These are phyloP conservation scores for Brachionus calyciflorus DNA, from an alignment of 1,140 invertebrate genomes.

Conservation along the genomic window DNA sequence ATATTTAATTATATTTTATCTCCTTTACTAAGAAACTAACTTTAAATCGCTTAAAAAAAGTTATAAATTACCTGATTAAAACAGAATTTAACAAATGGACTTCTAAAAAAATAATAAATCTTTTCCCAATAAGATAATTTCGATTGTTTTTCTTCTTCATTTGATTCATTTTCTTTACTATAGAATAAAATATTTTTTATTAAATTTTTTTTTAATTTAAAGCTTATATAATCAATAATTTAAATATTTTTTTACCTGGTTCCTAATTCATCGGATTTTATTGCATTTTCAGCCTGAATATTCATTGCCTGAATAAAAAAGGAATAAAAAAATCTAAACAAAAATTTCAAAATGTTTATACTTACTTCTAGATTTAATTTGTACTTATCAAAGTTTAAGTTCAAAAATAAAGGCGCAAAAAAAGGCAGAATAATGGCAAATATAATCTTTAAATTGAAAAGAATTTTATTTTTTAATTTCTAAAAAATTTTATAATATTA, in stretches of 20 bases:
- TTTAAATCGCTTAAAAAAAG: too few relatives aligned
- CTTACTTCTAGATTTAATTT: slow-evolving; percentile 41
- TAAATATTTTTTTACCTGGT: background rate
- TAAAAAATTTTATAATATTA: background rate
- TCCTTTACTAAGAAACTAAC: too few relatives aligned
- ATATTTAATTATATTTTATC: too few relatives aligned
- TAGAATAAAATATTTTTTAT: too few relatives aligned
- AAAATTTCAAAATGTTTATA: background rate
- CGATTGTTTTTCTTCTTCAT: background rate
- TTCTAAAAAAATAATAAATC: slow-evolving; percentile 18
- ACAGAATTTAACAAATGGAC: background rate
- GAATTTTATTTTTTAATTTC: too few relatives aligned
- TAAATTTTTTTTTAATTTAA: too few relatives aligned
- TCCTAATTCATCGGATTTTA: background rate
- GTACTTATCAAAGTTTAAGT: background rate
- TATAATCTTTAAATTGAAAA: background rate
- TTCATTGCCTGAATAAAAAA: background rate
- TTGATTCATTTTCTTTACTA: background rate
- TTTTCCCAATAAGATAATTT: background rate
- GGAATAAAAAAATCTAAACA: background rate
- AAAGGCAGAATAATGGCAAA: slow-evolving; percentile 14
- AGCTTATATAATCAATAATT: too few relatives aligned
- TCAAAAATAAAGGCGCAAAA: slow-evolving; percentile 1
- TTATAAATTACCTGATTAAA: slow-evolving; percentile 18
- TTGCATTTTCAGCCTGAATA: background rate